A percentile compares a stretch with the other conserved stretches of the same genome.
Conservation (phyloP, 2,113 vertebrate genomes). For the Sphyrna mokarran region DNA sequence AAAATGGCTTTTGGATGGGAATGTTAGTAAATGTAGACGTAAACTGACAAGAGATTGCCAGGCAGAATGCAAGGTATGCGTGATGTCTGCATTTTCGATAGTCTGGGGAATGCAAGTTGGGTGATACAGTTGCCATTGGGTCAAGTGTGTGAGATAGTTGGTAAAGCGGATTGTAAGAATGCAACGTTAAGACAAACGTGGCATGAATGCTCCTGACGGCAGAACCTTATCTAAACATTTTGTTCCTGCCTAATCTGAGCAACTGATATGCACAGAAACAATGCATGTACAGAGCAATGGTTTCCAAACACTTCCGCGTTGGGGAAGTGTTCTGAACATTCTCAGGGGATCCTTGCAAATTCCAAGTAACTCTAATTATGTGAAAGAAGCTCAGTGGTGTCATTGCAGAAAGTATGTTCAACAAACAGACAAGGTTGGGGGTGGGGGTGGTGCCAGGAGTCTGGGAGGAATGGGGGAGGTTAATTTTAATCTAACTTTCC, state of each 20-base stretch:
- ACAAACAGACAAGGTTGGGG: too few species aligned
- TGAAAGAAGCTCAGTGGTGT: neutral
- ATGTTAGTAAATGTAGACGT: neutral
- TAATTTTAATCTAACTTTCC: neutral
- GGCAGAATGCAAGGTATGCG: neutral
- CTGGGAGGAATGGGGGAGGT: neutral
- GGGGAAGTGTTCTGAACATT: neutral
- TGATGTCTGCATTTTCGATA: neutral
- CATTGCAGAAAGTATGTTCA: neutral
- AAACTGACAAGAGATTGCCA: neutral
- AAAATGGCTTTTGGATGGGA: neutral
- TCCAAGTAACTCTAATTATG: neutral
- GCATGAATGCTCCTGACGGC: neutral
- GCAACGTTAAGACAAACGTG: neutral
- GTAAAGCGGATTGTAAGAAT: neutral
- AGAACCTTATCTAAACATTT: constrained; percentile 19
- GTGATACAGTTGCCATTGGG: neutral
- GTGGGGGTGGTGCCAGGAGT: too few species aligned
- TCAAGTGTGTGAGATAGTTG: neutral
- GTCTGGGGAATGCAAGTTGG: neutral
- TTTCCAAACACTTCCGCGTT: neutral
- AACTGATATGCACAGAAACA: neutral
- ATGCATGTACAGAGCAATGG: neutral
- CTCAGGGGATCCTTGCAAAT: neutral
- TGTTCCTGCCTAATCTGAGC: neutral